These are phyloP conservation scores for Aleiodes alternator DNA, from an alignment of 2,888 invertebrate species.

Conservation along the genomic window DNA sequence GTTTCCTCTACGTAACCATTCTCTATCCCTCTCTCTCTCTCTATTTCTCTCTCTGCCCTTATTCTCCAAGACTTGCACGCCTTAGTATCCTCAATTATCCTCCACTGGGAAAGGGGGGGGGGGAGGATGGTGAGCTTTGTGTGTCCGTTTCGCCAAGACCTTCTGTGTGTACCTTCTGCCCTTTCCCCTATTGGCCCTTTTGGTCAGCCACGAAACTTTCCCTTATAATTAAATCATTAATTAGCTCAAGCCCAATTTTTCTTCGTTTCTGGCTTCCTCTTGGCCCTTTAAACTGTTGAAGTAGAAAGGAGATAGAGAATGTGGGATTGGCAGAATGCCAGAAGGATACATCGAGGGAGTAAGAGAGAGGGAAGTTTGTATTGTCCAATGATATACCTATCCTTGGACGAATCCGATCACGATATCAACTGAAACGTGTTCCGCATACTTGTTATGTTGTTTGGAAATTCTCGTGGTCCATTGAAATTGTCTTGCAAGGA, in stretches of 20 bases:
- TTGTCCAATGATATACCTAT: constrained; percentile 37
- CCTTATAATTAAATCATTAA: constrained; percentile 72
- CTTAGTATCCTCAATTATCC: constrained; percentile 70
- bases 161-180: constrained; percentile 18
- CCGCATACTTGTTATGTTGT: constrained; percentile 37
- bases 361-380: constrained; percentile 34
- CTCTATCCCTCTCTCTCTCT: constrained; percentile 52
- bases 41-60: constrained; percentile 53
- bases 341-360: constrained; percentile 41
- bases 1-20: constrained; percentile 32
- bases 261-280: constrained; percentile 53
- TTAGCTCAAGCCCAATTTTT: constrained; percentile 59
- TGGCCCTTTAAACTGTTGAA: constrained; percentile 12
- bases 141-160: constrained; percentile 24
- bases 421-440: constrained; percentile 44
- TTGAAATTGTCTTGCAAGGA: constrained; percentile 28
- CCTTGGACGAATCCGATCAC: constrained; percentile 43
- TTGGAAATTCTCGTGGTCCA: constrained; percentile 2
- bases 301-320: not conserved
- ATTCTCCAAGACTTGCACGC: constrained; percentile 62
- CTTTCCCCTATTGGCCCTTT: constrained; percentile 30
- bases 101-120: constrained; percentile 40
- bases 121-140: constrained; percentile 47
- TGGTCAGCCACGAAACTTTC: constrained; percentile 65
- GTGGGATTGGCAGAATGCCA: constrained; percentile 52